A percentile compares a stretch with the other conserved stretches of the same genome.
These are phyloP conservation scores for Pyralis farinalis DNA, from an alignment of 2,888 invertebrate genomes.

Conservation along the genomic window DNA sequence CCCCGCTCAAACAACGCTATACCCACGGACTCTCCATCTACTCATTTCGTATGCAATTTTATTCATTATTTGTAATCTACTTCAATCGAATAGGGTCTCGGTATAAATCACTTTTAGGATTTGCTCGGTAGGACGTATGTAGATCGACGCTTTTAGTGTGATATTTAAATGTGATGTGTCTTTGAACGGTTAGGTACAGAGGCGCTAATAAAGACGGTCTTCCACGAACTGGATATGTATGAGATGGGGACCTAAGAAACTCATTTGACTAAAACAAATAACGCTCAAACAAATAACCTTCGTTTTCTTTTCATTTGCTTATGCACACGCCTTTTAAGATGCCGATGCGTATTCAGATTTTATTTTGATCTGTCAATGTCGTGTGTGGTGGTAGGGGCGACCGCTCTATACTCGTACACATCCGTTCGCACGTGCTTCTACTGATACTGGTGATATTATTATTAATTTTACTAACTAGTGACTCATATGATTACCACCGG, in stretches of 20 bases:
- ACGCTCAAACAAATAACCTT: conserved; percentile 62
- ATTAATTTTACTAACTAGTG: too few species aligned
- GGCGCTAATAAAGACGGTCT: conserved; percentile 65
- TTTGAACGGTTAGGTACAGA: conserved; percentile 50
- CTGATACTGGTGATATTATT: too few species aligned
- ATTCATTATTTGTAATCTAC: conserved; percentile 81
- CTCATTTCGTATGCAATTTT: conserved; percentile 81
- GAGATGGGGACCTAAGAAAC: conserved; percentile 58
- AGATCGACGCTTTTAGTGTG: conserved; percentile 77
- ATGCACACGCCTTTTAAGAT: conserved; percentile 54
- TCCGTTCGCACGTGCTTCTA: too few species aligned
- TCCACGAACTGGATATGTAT: conserved; percentile 55
- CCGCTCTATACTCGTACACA: too few species aligned
- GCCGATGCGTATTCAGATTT: conserved; percentile 49
- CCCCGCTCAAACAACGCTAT: conserved; percentile 64
- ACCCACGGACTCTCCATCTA: conserved; percentile 64
- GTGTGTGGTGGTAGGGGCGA: too few species aligned
- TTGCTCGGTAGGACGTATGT: conserved; percentile 72
- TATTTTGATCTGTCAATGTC: conserved; percentile 40
- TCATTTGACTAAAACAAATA: conserved; percentile 77
- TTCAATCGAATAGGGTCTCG: conserved; percentile 76
- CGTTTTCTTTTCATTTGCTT: conserved; percentile 58
- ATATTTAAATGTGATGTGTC: conserved; percentile 72
- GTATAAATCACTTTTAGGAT: conserved; percentile 79
- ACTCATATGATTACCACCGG: too few species aligned